Evolutionary conservation across 2,113 vertebrate species (phyloP).

Genomic region (Tychaedon coryphoeus): DNA sequence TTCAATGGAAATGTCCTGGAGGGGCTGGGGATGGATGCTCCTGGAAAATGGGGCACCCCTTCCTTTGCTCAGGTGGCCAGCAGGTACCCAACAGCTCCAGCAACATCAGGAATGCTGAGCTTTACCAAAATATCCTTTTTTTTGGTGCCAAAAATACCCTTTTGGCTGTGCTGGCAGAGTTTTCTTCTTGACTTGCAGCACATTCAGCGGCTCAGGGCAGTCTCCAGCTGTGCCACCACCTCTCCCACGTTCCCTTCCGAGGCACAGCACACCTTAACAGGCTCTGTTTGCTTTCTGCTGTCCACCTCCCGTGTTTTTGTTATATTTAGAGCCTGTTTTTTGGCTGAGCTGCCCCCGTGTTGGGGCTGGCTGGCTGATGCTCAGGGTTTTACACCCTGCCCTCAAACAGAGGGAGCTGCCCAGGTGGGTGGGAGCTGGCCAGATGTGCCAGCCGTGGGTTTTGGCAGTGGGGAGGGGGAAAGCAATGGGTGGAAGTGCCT

Average conservation of each 20-base stretch:
- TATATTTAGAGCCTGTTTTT: neutral
- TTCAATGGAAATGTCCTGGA: neutral
- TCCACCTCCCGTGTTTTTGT: neutral
- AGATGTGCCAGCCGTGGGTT: neutral
- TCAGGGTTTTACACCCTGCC: neutral
- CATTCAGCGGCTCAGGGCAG: rapidly evolving
- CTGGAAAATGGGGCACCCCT: neutral
- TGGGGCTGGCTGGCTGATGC: neutral
- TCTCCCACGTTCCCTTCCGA: neutral
- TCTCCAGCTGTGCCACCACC: neutral
- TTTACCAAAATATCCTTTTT: neutral
- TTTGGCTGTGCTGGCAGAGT: neutral
- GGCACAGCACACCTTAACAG: neutral
- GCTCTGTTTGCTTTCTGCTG: neutral
- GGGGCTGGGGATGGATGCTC: neutral
- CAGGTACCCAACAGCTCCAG: neutral
- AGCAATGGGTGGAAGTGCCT: neutral
- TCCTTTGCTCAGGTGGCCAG: neutral
- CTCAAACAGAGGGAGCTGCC: neutral
- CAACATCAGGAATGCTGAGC: neutral
- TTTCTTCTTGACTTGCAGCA: neutral
- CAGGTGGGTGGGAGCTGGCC: neutral
- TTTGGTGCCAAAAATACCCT: neutral
- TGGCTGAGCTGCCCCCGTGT: neutral
- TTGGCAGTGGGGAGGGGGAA: neutral